These are phyloP conservation scores for Phymorhynchus buccinoides DNA, from an alignment of 1,140 invertebrate genomes.

Conservation along the genomic window DNA sequence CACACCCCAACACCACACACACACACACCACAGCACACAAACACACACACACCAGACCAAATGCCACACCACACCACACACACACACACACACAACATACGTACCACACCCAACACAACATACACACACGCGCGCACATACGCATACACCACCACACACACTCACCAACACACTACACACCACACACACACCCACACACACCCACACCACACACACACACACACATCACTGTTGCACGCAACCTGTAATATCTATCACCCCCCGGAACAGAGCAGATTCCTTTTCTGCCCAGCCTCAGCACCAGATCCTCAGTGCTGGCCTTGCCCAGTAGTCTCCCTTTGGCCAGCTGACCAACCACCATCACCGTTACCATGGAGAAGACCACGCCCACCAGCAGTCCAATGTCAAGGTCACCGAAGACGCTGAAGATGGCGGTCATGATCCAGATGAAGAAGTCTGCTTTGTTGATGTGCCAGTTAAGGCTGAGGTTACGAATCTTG, in stretches of 20 bases:
- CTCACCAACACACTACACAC: background rate
- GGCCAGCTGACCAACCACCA: slow-evolving; percentile 47
- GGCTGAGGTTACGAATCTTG: slow-evolving; percentile 73
- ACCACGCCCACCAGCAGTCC: slow-evolving; percentile 62
- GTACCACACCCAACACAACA: no score
- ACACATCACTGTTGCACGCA: background rate
- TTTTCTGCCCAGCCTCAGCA: background rate
- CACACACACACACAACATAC: no score
- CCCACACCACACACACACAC: slow-evolving; percentile 22
- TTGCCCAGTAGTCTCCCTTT: slow-evolving; percentile 24
- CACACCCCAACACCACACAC: no score
- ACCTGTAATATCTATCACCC: background rate
- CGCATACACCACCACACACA: no score
- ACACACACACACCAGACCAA: no score
- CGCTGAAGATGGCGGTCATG: slow-evolving; percentile 50
- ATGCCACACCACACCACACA: no score
- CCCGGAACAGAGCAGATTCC: slow-evolving; percentile 12
- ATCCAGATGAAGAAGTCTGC: slow-evolving; percentile 68
- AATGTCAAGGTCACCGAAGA: slow-evolving; percentile 61
- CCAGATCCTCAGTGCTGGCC: slow-evolving; percentile 6
- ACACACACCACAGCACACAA: no score
- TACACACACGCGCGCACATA: no score
- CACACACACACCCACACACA: slow-evolving; percentile 24
- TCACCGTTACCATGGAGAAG: slow-evolving; percentile 55
- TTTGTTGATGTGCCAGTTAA: slow-evolving; percentile 62